Percentiles rank a stretch among this genome's conserved stretches.
Evolutionary conservation across 2,888 invertebrate genomes (phyloP).

Genomic region (Desoria tigrina): DNA sequence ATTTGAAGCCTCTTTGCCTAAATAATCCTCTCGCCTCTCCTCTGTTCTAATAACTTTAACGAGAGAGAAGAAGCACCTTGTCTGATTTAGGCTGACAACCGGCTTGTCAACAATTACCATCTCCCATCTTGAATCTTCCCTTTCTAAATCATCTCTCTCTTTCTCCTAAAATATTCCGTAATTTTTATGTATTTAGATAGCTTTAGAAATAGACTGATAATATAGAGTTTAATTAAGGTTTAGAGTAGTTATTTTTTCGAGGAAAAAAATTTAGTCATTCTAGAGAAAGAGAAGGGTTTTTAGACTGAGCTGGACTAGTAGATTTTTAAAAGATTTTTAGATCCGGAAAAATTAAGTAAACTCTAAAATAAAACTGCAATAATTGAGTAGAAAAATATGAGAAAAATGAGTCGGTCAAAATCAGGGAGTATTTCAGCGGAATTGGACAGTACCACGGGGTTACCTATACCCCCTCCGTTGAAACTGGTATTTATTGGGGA

Average conservation of each 20-base stretch:
- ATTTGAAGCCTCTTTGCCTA: no score
- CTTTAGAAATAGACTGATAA: no score
- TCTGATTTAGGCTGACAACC: constrained; percentile 4
- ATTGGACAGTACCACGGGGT: neutral
- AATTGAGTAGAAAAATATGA: neutral
- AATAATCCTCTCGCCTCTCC: neutral
- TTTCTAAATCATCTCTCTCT: neutral
- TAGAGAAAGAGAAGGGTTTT: no score
- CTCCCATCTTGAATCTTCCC: neutral
- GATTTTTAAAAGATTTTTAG: no score
- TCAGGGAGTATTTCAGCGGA: neutral
- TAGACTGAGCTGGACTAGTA: no score
- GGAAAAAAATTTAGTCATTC: no score
- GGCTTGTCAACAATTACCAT: constrained; percentile 4
- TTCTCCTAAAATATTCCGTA: neutral
- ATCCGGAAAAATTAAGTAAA: no score
- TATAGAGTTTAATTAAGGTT: no score
- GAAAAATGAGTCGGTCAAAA: neutral
- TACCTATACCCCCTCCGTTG: constrained; percentile 55
- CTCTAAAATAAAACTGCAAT: no score
- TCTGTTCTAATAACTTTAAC: neutral
- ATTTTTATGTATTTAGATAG: neutral
- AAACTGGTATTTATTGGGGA: constrained; percentile 88
- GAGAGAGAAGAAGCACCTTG: no score
- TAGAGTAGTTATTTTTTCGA: no score